Conservation (phyloP, 2,113 vertebrate genomes). For the Ceuthmochares aereus region DNA sequence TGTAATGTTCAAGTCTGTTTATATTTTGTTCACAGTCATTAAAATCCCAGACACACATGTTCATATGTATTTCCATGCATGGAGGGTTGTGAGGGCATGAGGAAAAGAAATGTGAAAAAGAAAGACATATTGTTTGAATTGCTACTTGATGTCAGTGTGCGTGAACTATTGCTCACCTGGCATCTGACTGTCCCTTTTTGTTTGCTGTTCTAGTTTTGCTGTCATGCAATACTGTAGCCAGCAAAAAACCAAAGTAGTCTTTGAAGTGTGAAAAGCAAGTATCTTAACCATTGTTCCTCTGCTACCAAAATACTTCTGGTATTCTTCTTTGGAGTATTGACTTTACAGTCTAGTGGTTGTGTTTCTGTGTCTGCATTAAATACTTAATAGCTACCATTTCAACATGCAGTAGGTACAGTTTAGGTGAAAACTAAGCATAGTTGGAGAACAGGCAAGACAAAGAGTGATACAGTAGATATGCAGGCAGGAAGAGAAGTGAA, state of each 20-base stretch:
- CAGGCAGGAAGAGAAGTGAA: background rate
- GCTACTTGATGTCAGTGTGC: background rate
- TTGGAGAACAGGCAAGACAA: background rate
- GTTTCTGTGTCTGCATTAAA: background rate
- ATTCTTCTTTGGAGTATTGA: background rate
- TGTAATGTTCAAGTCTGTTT: slow-evolving; percentile 54
- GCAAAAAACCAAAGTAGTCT: background rate
- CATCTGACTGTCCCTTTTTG: background rate
- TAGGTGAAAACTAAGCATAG: background rate
- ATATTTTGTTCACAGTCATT: slow-evolving; percentile 55
- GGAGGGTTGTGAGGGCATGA: background rate
- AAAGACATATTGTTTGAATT: background rate
- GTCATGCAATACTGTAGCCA: background rate
- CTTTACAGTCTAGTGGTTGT: slow-evolving; percentile 19
- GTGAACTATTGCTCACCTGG: background rate
- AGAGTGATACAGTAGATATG: background rate
- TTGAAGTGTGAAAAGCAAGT: background rate
- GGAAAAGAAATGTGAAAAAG: background rate
- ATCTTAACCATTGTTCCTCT: background rate
- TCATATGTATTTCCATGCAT: background rate
- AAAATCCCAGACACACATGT: slow-evolving; percentile 40
- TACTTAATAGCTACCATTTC: background rate
- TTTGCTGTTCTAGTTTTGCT: background rate
- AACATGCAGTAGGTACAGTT: background rate
- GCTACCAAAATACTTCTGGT: background rate